Evolutionary conservation across 2,888 invertebrate species (phyloP).

Genomic region (Eupeodes latifasciatus): DNA sequence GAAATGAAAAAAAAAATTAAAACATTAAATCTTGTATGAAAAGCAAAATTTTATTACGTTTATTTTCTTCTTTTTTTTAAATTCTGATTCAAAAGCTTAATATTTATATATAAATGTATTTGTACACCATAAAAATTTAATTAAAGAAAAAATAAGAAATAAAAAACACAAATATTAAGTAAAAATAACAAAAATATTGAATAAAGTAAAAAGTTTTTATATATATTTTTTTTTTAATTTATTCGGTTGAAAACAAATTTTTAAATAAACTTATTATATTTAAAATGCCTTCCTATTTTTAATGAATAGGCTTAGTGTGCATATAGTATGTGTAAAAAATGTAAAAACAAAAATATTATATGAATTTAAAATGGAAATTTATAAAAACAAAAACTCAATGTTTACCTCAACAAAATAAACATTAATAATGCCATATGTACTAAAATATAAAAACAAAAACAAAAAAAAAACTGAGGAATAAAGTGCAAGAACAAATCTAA

Average conservation of each 20-base stretch:
- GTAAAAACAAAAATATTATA: conserved; percentile 40
- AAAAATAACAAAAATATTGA: conserved; percentile 5
- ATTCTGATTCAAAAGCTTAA: conserved; percentile 71
- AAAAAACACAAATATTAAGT: conserved; percentile 35
- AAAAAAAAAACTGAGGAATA: conserved; percentile 4
- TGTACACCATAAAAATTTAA: conserved; percentile 63
- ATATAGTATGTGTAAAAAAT: conserved; percentile 61
- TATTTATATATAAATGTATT: conserved; percentile 62
- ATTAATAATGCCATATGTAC: conserved; percentile 40
- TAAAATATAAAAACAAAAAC: conserved; percentile 31
- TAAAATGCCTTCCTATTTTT: conserved; percentile 75
- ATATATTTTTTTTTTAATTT: not conserved
- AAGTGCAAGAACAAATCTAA: conserved; percentile 16
- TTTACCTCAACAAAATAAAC: conserved; percentile 59
- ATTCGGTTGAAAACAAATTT: conserved; percentile 21
- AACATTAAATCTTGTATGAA: conserved; percentile 36
- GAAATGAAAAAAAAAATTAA: conserved; percentile 48
- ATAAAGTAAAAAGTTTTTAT: conserved; percentile 1
- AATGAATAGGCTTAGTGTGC: conserved; percentile 75
- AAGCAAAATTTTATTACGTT: conserved; percentile 52
- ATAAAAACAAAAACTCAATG: conserved; percentile 37
- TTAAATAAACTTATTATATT: conserved; percentile 50
- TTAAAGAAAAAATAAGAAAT: conserved; percentile 64
- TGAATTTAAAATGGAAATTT: conserved; percentile 27
- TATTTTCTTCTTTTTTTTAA: conserved; percentile 51